A percentile compares a stretch with the other conserved stretches of the same genome.
Conservation (phyloP, 1,140 invertebrate species). For the Penaeus indicus region DNA sequence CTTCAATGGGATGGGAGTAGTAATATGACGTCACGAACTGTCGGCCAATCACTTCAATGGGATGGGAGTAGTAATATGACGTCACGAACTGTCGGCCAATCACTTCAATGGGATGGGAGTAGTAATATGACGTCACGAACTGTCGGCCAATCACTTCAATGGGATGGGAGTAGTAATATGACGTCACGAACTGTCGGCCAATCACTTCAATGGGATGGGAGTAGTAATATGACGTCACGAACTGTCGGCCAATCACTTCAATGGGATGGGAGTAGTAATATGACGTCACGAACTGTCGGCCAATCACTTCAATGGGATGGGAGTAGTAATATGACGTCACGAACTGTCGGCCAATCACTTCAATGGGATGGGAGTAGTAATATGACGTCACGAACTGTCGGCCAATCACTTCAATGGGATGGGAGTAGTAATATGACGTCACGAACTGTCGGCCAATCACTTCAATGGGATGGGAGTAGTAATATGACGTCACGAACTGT, state of each 20-base stretch:
- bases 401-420: no score
- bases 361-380: slow-evolving; percentile 57
- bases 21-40: no score
- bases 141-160: slow-evolving; percentile 51
- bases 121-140: no score
- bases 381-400: slow-evolving; percentile 52
- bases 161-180: slow-evolving; percentile 55
- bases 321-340: no score
- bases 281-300: slow-evolving; percentile 54
- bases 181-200: slow-evolving; percentile 51
- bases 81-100: slow-evolving; percentile 49
- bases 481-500: slow-evolving; percentile 53
- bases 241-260: slow-evolving; percentile 44
- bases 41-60: slow-evolving; percentile 57
- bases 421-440: no score
- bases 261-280: slow-evolving; percentile 56
- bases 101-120: no score
- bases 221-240: no score
- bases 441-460: slow-evolving; percentile 33
- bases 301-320: no score
- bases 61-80: slow-evolving; percentile 55
- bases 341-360: slow-evolving; percentile 38
- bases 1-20: no score
- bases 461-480: slow-evolving; percentile 57
- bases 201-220: no score